These are phyloP conservation scores for Neosilurus mollespiculum DNA, from an alignment of 2,797 vertebrate genomes.

Conservation along the genomic window DNA sequence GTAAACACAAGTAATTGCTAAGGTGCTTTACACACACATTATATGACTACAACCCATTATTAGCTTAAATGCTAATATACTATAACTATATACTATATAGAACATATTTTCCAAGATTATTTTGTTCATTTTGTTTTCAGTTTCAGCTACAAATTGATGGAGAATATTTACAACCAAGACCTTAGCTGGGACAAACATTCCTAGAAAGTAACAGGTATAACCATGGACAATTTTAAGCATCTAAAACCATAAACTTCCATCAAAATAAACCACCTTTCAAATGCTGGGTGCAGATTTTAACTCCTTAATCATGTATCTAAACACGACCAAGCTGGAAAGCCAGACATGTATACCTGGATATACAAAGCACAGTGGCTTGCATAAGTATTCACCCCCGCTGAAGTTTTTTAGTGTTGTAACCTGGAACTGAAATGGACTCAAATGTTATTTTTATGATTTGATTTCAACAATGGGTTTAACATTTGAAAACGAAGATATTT, in stretches of 20 bases:
- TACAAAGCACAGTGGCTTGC: background rate
- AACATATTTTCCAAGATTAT: background rate
- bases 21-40: background rate
- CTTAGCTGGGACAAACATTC: background rate
- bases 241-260: background rate
- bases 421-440: background rate
- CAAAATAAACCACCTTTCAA: background rate
- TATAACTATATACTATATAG: background rate
- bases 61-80: background rate
- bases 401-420: background rate
- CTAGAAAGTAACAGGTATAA: background rate
- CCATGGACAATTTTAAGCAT: background rate
- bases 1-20: conserved; percentile 7
- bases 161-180: background rate
- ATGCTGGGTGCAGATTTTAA: too few species aligned
- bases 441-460: background rate
- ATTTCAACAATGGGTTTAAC: background rate
- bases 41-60: background rate
- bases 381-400: background rate
- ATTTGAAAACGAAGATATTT: background rate
- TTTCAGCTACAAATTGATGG: background rate
- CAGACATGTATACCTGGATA: background rate
- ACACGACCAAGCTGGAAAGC: background rate
- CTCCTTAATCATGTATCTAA: background rate
- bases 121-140: background rate